Evolutionary conservation across 2,888 invertebrate species (phyloP).

Genomic region (Thelaira solivaga): DNA sequence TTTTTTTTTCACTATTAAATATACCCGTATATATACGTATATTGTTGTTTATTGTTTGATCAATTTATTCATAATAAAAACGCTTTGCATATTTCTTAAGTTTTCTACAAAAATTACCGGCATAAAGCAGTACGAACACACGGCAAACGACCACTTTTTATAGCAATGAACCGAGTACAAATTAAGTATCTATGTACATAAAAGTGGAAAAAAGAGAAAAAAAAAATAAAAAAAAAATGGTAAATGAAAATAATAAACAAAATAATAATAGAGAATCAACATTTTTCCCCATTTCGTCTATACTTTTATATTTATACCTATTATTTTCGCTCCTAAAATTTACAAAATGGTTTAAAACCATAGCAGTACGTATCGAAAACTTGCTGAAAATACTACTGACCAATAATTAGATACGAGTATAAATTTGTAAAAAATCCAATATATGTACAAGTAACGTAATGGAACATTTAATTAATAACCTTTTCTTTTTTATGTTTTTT

Average conservation of each 20-base stretch:
- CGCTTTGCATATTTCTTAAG: conserved; percentile 33
- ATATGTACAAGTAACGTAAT: too few relatives aligned
- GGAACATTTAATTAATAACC: too few relatives aligned
- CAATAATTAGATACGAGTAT: too few relatives aligned
- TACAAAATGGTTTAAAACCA: neutral
- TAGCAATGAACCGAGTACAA: conserved; percentile 11
- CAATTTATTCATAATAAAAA: conserved; percentile 37
- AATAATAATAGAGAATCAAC: conserved; percentile 45
- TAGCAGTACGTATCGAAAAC: neutral
- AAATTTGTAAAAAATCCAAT: too few relatives aligned
- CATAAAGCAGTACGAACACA: conserved; percentile 26
- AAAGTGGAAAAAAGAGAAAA: neutral
- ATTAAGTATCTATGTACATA: conserved; percentile 5
- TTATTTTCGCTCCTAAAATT: neutral
- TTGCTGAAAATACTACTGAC: neutral
- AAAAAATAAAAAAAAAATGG: conserved; percentile 26
- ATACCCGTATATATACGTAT: too few relatives aligned
- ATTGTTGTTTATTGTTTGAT: conserved; percentile 24
- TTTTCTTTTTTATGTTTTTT: too few relatives aligned
- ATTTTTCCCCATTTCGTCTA: conserved; percentile 54
- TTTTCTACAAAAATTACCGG: conserved; percentile 45
- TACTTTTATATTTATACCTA: conserved; percentile 15
- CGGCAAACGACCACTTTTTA: conserved; percentile 10
- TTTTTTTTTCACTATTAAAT: neutral
- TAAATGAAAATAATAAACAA: conserved; percentile 33